Base-by-base conservation (phyloP, 2,113 vertebrate species). In the Anoplopoma fimbria region DNA sequence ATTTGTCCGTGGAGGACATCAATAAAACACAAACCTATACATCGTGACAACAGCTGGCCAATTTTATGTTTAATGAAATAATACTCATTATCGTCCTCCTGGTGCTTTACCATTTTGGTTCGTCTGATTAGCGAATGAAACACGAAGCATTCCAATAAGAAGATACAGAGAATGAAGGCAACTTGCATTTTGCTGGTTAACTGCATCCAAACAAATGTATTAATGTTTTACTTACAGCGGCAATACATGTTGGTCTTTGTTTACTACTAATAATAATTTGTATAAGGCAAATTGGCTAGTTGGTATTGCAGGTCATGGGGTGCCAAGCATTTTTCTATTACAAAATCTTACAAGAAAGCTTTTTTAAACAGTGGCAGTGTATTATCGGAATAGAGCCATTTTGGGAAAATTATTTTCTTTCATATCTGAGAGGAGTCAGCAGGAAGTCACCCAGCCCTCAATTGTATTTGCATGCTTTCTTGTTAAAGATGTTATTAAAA, bases 11-110 rank as follows among this genome's bases (percentile, higher is more conserved):
- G n/a, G 29, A 40, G 7, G 36, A 2, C 0, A 49, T 47, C 21
- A 6, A 61, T 31, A 27, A 47, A 69, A 86, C n/a, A 57, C 12
- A 6, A 45, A 63, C 6, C n/a, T 23, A 23, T 23, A 17, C 62
- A 40, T 27, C 25, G 33, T 49, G 40, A 45, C 25, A 74, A 65
- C 58, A 85, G 72, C 21, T 69, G 42, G 42, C 14, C 33, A 47
- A 13, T 74, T 19, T 47, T 13, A 9, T 14, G 27, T n/a, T 47
- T 10, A 62, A n/a, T 33, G 21, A 78, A 73, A 79, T 79, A 51
- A 51, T 51, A 51, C 49, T 64, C 10, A 51, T 62, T 75, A 47
- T 21, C 42, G 27, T 25, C 19, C 62, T 67, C 55, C 45, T 27
- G 25, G 25, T 71, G 27, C 31, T 23, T 58, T 40, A 34, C 1